Evolutionary conservation across 53 echinoderm and acorn worm species (phyloP), one percentile per base, ranked within the genome.

Genomic region (Crossaster papposus): DNA sequence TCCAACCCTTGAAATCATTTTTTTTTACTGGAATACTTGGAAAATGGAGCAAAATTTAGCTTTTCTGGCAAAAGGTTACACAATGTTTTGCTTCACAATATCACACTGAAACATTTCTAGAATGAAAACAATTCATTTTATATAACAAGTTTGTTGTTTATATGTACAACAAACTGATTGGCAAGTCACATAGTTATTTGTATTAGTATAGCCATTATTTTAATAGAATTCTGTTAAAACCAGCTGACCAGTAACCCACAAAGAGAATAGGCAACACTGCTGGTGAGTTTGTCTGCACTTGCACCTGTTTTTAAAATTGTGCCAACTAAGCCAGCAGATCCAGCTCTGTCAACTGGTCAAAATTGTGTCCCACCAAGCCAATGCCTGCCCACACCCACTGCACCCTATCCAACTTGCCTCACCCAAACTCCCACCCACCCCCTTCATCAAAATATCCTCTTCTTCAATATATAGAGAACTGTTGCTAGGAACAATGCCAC

Each of bases 401-500:
- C 75, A 36, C 70, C 50, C 51, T 26, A n/a, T 35, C 72, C 52
- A 37, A 6, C 83, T 72, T 34, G 20, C 31, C 33, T 10, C 51
- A 26, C 54, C 74, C 54, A 34, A 15, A 22, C 73, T 74, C 85
- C 29, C 0, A 18, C 13, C 17, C 1, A 33, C 30, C 2, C 15
- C 70, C n/a, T 33, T 53, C 62, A 77, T 96, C 92, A 97, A 86
- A 97, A 96, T 77, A 97, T 83, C 72, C 98, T 93, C 83, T 97
- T 97, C 83, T 97, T 96, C n/a, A 97, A 80, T 38, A 97, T 97
- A 73, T 97, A 97, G 15, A 94, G 72, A 6, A 97, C 98, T 0
- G 96, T 97, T 70, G 94, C 98, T 50, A 97, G 89, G 82, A 97
- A 97, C 23, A 97, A 90, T 0, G 96, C 98, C 28, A 97, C 88